Evolutionary conservation across 1,140 invertebrate genomes (phyloP), one percentile per base, ranked within the genome.

Genomic region (Patella vulgata): DNA sequence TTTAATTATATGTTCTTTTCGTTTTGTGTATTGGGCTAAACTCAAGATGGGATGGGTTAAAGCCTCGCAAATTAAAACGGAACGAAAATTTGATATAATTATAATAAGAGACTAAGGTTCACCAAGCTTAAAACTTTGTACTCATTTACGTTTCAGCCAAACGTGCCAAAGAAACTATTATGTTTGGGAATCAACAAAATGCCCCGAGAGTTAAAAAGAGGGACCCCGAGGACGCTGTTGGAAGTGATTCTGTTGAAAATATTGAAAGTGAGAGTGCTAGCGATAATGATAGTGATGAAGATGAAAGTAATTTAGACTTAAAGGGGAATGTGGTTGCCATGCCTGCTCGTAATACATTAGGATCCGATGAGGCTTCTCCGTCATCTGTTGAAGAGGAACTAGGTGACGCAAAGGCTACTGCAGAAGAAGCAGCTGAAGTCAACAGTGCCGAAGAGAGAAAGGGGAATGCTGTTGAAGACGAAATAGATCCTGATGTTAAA

Each of bases 141-240:
- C n/a, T n/a, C n/a, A n/a, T n/a, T n/a, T n/a, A n/a, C n/a, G n/a
- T n/a, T n/a, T n/a, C 59, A 73, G 74, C 70, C 12, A 76, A 76
- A 57, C 48, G 74, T 11, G 64, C 71, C 0, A 36, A 71, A 40
- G 74, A 76, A 42, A 54, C 40, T 33, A 70, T 76, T 12, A 56
- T 68, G 55, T 74, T 68, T 46, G 74, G 71, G 33, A 76, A 76
- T 61, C 74, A 74, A 63, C 74, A 76, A 54, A 76, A 76, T 52
- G 46, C 46, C 1, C 52, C 57, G n/a, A 40, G 21, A 43, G 33
- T 47, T 23, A 70, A 70, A 42, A 70, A 70, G 21, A 70, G 63
- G 52, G 68, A 70, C 11, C 68, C 68, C 8, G 12, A 30, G 21
- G 17, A 21, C 17, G 3, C 46, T 23, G 50, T n/a, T n/a, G n/a